Conservation (phyloP, 2,797 vertebrate genomes). For the Orestias chungarensis region DNA sequence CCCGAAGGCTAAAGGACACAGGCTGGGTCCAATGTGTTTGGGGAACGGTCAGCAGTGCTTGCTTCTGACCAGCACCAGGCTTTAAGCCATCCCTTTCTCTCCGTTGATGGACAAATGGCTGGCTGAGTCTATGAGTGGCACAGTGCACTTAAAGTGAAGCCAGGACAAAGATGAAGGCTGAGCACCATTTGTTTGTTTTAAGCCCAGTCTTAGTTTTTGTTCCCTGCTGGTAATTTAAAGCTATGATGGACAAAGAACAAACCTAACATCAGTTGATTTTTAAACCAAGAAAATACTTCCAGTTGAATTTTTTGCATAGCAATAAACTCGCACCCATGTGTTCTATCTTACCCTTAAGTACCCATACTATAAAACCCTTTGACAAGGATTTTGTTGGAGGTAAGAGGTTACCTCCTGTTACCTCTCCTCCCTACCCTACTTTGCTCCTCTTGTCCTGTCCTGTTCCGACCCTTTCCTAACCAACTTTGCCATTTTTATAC, state of each 20-base stretch:
- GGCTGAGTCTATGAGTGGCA: constrained; percentile 54
- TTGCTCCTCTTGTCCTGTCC: no score
- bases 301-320: not conserved
- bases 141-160: constrained; percentile 51
- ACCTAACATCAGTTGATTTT: not conserved
- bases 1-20: constrained; percentile 66
- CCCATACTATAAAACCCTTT: no score
- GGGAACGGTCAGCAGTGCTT: constrained; percentile 74
- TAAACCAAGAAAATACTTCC: not conserved
- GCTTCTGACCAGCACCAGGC: constrained; percentile 65
- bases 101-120: constrained; percentile 77
- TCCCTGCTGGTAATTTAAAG: not conserved
- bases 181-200: no score
- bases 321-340: no score
- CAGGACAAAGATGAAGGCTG: constrained; percentile 18
- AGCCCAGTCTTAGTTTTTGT: not conserved
- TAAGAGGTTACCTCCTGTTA: not conserved
- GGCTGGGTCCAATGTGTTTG: constrained; percentile 75
- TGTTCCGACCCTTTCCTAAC: no score
- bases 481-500: not conserved
- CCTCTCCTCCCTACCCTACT: no score
- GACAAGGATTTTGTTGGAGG: no score
- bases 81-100: constrained; percentile 57
- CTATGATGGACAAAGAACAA: not conserved
- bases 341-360: no score